phyloP scores from a whole-genome alignment of 2,113 vertebrate genomes.

The Arenaria interpres region DNA sequence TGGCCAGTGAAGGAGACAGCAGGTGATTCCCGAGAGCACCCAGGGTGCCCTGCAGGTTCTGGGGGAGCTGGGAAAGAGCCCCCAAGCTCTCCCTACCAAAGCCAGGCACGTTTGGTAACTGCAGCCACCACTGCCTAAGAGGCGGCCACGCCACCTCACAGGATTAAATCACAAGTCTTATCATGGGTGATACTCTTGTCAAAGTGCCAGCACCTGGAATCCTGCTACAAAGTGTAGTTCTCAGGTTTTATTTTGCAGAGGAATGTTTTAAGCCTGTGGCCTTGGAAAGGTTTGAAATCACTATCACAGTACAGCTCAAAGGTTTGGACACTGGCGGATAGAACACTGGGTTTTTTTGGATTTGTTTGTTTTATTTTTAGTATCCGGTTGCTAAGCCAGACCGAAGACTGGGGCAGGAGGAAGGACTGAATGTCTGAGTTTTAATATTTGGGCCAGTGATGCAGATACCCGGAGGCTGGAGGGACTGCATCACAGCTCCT shows the following conservation, averaged over 20 bases:
- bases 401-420: background rate
- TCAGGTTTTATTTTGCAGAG: background rate
- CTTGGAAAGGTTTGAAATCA: background rate
- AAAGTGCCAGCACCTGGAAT: background rate
- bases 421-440: background rate
- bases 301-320: background rate
- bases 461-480: background rate
- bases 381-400: background rate
- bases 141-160: background rate
- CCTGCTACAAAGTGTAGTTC: background rate
- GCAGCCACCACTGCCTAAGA: background rate
- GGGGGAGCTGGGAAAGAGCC: background rate
- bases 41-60: background rate
- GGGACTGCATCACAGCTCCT: background rate
- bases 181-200: background rate
- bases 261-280: background rate
- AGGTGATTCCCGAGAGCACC: background rate
- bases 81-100: background rate
- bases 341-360: accelerated
- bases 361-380: background rate
- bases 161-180: background rate
- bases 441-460: background rate
- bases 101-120: background rate
- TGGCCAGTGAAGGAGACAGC: background rate
- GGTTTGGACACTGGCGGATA: background rate